Conservation (phyloP, 2,888 invertebrate genomes). For the Lasioglossum marginatum region DNA sequence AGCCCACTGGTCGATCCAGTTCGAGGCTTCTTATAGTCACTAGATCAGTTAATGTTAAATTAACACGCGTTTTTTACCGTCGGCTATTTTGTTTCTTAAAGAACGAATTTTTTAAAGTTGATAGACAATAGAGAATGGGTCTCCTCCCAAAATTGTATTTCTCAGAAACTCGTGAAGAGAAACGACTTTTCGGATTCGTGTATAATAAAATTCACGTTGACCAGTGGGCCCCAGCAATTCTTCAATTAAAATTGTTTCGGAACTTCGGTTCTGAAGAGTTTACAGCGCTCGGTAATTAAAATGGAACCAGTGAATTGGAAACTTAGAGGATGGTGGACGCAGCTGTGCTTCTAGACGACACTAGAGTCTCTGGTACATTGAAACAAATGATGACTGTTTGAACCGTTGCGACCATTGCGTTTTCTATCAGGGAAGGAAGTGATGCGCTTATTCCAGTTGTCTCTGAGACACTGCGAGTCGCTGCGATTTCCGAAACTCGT, state of each 20-base stretch:
- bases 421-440: background rate
- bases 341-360: background rate
- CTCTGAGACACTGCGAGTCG: background rate
- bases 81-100: no score
- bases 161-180: background rate
- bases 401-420: background rate
- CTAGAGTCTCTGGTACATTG: conserved; percentile 13
- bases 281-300: background rate
- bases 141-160: background rate
- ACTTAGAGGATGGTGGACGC: background rate
- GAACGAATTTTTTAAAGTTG: no score
- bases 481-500: background rate
- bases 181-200: no score
- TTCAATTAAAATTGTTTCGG: background rate
- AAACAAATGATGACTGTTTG: conserved; percentile 17
- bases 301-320: background rate
- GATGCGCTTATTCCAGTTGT: background rate
- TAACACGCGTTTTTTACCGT: no score
- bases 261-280: background rate
- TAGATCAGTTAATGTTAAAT: no score
- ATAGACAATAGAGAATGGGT: no score
- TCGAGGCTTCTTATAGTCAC: background rate
- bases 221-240: background rate
- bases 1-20: background rate
- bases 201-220: background rate